phyloP scores from a whole-genome alignment of 2,888 invertebrate genomes.

The Clunio marinus region DNA sequence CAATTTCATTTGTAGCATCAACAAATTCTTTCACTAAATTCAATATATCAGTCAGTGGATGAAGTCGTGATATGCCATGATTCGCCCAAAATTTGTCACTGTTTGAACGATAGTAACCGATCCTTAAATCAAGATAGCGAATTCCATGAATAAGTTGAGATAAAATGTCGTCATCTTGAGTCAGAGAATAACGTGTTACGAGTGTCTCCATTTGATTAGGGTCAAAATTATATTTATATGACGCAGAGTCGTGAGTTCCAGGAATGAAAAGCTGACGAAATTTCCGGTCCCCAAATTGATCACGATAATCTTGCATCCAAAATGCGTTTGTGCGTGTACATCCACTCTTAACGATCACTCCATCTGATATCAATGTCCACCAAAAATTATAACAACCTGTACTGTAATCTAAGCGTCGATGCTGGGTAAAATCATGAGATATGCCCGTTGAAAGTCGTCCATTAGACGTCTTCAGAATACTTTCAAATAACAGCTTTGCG shows the following conservation, averaged over 20 bases:
- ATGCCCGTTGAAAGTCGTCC: not conserved
- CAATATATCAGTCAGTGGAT: slow-evolving; percentile 53
- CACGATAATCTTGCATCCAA: slow-evolving; percentile 57
- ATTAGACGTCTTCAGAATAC: not conserved
- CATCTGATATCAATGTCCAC: slow-evolving; percentile 48
- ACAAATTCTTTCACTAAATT: slow-evolving; percentile 56
- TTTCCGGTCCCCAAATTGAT: slow-evolving; percentile 51
- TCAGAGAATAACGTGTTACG: slow-evolving; percentile 54
- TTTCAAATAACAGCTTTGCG: not conserved
- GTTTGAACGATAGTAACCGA: slow-evolving; percentile 53
- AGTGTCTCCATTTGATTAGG: slow-evolving; percentile 48
- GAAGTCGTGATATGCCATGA: slow-evolving; percentile 55
- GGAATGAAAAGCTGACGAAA: slow-evolving; percentile 61
- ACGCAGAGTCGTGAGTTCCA: slow-evolving; percentile 67
- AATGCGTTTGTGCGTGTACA: slow-evolving; percentile 55
- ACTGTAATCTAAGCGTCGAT: slow-evolving; percentile 35
- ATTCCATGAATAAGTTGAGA: slow-evolving; percentile 59
- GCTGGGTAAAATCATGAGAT: not conserved
- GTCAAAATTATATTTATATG: slow-evolving; percentile 52
- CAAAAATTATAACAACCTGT: slow-evolving; percentile 50
- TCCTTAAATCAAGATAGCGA: slow-evolving; percentile 59
- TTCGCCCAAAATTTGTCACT: slow-evolving; percentile 54
- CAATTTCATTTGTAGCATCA: slow-evolving; percentile 56
- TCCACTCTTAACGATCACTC: slow-evolving; percentile 47
- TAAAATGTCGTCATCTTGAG: slow-evolving; percentile 57